These are phyloP conservation scores for Glossosoma conforme DNA, from an alignment of 1,140 invertebrate genomes.

Conservation along the genomic window DNA sequence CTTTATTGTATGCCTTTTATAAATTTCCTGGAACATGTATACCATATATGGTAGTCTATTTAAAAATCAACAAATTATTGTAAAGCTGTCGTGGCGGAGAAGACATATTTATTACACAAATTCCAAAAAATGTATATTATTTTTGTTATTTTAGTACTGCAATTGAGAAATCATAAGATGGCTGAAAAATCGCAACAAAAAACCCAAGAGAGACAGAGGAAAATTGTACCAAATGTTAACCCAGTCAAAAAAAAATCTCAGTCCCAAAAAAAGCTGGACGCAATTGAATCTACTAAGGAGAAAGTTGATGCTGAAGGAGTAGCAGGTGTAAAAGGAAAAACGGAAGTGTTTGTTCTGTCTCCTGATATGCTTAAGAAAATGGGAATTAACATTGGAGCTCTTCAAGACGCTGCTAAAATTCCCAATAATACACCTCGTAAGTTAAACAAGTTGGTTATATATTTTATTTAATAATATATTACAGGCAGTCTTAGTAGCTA, in stretches of 20 bases:
- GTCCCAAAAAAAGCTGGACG: neutral
- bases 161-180: no score
- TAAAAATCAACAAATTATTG: neutral
- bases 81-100: no score
- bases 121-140: no score
- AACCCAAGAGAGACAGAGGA: slow-evolving; percentile 4
- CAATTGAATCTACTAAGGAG: neutral
- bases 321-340: slow-evolving; percentile 1
- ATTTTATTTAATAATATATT: neutral
- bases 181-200: neutral
- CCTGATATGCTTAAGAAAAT: slow-evolving; percentile 43
- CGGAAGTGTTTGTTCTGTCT: slow-evolving; percentile 42
- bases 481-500: neutral
- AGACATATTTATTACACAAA: no score
- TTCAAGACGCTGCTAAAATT: slow-evolving; percentile 13
- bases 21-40: neutral
- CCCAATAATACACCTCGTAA: slow-evolving; percentile 2
- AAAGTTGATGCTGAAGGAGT: neutral
- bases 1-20: neutral
- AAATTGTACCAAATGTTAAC: slow-evolving; percentile 11
- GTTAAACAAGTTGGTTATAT: neutral
- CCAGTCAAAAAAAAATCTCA: slow-evolving; percentile 5
- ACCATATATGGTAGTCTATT: neutral
- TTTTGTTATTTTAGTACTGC: no score
- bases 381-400: slow-evolving; percentile 40